Base-by-base conservation (phyloP, 2,888 invertebrate species). In the Drosophila ustulata region DNA sequence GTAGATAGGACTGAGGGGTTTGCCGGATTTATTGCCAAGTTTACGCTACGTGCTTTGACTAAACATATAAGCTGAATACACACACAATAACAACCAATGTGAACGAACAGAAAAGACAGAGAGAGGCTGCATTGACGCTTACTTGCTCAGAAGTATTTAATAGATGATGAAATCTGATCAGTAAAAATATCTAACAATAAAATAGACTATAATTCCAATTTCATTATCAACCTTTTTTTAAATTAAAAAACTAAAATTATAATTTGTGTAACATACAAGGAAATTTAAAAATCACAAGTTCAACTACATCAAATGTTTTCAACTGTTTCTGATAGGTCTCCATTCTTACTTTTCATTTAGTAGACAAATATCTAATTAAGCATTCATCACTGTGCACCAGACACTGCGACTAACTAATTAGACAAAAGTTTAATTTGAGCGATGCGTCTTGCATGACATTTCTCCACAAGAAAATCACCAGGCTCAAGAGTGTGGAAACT, bases 1-100 rank as follows among this genome's bases (percentile, higher is more conserved):
- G 51, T 66, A 57, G 13, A 37, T 37, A 45, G 67, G 68, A 49
- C 68, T 57, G 59, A 71, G 72, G 80, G 75, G 69, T 64, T 66
- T 72, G 63, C 55, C 76, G 85, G 83, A 88, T 77, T 88, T 89
- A 89, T 89, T 82, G 89, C 85, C 89, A 88, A 86, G 81, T 84
- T 89, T 77, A 74, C 86, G 89, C 73, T 91, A 91, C 91, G 91
- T 91, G 91, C 90, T 86, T 82, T 82, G 91, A 91, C 91, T 91
- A 91, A 90, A 91, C 90, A 90, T 91, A 91, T 90, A 90, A 86
- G 81, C 75, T 57, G 51, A 71, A 65, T 61, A 58, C 66, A 55
- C 59, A 63, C 57, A 68, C 62, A 49, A 39, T n/a, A 66, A 67
- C 51, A 57, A 5, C 37, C 56, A 75, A 66, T 71, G 67, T 56